Percentiles rank a stretch among this genome's conserved stretches.
Conservation (phyloP, 2,797 vertebrate species). For the Phataginus tricuspis region DNA sequence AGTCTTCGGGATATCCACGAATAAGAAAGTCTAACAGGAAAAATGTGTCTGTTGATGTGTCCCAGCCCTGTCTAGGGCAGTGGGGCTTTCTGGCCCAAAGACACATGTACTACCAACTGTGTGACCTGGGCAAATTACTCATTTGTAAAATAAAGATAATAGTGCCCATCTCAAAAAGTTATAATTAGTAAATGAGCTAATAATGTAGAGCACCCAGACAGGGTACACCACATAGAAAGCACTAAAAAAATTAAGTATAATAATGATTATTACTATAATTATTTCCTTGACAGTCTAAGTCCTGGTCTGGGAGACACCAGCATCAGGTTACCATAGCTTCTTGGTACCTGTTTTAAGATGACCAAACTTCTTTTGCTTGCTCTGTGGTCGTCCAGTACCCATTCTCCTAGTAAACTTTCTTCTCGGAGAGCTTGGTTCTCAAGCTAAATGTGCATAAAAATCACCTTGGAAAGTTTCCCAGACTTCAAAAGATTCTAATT, state of each 20-base stretch:
- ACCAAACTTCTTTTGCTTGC: background rate
- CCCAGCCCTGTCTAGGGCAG: background rate
- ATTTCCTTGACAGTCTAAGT: background rate
- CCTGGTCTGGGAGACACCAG: background rate
- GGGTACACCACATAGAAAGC: background rate
- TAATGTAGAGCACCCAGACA: background rate
- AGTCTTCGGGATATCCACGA: background rate
- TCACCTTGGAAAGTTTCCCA: background rate
- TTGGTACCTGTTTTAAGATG: background rate
- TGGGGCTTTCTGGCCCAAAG: background rate
- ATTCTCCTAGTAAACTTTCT: background rate
- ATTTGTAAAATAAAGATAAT: conserved; percentile 1
- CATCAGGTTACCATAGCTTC: background rate
- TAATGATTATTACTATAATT: background rate
- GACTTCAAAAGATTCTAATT: background rate
- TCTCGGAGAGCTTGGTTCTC: background rate
- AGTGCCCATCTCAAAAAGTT: background rate
- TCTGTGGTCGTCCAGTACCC: background rate
- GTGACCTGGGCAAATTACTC: background rate
- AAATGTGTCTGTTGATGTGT: background rate
- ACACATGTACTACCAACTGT: background rate
- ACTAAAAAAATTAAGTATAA: conserved; percentile 2
- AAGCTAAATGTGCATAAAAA: background rate
- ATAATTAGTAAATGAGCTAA: background rate
- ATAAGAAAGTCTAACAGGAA: background rate